Evolutionary conservation across 2,888 invertebrate genomes (phyloP).

Genomic region (Cistogaster globosa): DNA sequence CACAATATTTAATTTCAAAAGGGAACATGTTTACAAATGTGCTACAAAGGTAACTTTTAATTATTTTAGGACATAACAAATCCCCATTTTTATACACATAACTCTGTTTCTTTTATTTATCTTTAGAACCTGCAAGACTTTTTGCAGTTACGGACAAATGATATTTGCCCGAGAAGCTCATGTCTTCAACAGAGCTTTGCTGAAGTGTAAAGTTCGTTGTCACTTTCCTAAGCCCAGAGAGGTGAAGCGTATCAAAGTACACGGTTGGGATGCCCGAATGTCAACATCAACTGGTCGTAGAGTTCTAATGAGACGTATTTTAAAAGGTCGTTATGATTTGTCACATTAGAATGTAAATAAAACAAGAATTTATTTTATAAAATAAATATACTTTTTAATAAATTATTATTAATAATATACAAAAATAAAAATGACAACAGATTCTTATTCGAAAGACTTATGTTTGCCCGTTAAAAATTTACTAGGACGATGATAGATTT

Average conservation of each 20-base stretch:
- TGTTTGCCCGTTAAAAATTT: constrained; percentile 75
- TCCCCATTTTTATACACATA: neutral
- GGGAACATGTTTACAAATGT: constrained; percentile 76
- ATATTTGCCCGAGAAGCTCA: constrained; percentile 78
- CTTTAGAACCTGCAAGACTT: constrained; percentile 73
- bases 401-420: neutral
- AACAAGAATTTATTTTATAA: too few relatives aligned
- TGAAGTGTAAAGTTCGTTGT: constrained; percentile 80
- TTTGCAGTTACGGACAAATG: constrained; percentile 73
- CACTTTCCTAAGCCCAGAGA: constrained; percentile 91
- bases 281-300: constrained; percentile 88
- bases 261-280: constrained; percentile 89
- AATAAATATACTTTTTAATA: neutral
- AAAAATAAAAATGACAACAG: constrained; percentile 4
- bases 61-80: neutral
- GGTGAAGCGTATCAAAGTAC: constrained; percentile 87
- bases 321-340: constrained; percentile 89
- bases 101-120: neutral
- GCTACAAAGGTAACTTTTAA: constrained; percentile 74
- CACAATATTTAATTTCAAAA: neutral
- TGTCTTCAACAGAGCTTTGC: constrained; percentile 77
- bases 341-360: constrained; percentile 85
- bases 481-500: constrained; percentile 77
- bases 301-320: constrained; percentile 89
- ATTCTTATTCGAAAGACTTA: constrained; percentile 59